Percentiles rank a stretch among this genome's conserved stretches.
phyloP scores from a whole-genome alignment of 2,888 invertebrate genomes.

The Clostera curtula region DNA sequence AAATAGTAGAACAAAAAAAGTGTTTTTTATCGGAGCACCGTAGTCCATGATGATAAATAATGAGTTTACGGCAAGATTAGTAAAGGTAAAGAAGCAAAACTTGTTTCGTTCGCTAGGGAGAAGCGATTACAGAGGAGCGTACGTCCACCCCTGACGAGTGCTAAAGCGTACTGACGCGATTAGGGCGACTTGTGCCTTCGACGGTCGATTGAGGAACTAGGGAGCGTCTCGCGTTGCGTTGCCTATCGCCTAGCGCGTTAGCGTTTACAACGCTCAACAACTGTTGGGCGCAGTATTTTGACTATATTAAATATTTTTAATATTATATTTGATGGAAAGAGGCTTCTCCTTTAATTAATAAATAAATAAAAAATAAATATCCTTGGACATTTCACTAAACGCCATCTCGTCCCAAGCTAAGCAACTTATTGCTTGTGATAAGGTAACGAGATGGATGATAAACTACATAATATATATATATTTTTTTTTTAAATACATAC shows the following conservation, averaged over 20 bases:
- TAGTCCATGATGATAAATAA: constrained; percentile 46
- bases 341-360: too few relatives aligned
- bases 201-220: constrained; percentile 48
- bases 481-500: too few relatives aligned
- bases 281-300: constrained; percentile 34
- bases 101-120: constrained; percentile 54
- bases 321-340: too few relatives aligned
- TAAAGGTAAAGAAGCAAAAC: constrained; percentile 40
- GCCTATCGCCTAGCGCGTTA: constrained; percentile 9
- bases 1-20: constrained; percentile 32
- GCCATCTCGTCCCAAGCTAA: too few relatives aligned
- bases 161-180: constrained; percentile 53
- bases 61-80: constrained; percentile 22
- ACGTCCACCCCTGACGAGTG: constrained; percentile 49
- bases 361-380: too few relatives aligned
- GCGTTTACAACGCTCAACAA: constrained; percentile 44
- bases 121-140: constrained; percentile 27
- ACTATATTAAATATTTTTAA: constrained; percentile 31
- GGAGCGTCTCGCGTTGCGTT: constrained; percentile 30
- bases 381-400: too few relatives aligned
- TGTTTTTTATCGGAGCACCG: constrained; percentile 32
- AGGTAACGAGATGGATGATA: too few relatives aligned
- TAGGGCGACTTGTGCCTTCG: constrained; percentile 42
- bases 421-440: too few relatives aligned
- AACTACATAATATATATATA: too few relatives aligned